Conservation (phyloP, 2,888 invertebrate genomes). For the Trichopoda pennipes region DNA sequence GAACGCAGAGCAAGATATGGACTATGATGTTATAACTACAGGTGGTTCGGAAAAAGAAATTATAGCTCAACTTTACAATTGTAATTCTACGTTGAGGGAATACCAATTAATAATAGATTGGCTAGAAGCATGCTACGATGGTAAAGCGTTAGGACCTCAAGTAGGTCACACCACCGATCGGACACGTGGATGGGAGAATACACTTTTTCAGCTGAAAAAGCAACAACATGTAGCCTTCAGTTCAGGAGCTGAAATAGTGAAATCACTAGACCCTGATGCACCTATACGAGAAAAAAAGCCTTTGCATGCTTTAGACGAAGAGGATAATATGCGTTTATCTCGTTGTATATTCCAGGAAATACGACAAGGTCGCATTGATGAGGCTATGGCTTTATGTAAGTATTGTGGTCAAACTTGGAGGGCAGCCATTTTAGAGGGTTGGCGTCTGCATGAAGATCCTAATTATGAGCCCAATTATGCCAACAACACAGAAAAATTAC, state of each 20-base stretch:
- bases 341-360: constrained; percentile 86
- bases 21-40: constrained; percentile 78
- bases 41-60: constrained; percentile 83
- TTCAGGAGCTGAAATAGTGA: constrained; percentile 84
- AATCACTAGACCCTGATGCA: constrained; percentile 94
- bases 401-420: constrained; percentile 96
- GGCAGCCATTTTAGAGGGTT: constrained; percentile 94
- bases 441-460: constrained; percentile 93
- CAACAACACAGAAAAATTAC: constrained; percentile 78
- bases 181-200: constrained; percentile 95
- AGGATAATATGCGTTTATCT: constrained; percentile 86
- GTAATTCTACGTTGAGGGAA: constrained; percentile 84
- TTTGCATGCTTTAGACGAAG: constrained; percentile 92
- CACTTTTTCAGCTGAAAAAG: constrained; percentile 87
- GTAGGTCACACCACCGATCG: constrained; percentile 90
- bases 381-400: constrained; percentile 91
- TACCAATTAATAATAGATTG: constrained; percentile 95
- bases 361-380: constrained; percentile 91
- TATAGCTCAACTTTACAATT: constrained; percentile 80
- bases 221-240: constrained; percentile 83
- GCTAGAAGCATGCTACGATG: constrained; percentile 91
- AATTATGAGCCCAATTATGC: constrained; percentile 83
- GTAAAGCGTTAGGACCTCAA: constrained; percentile 81
- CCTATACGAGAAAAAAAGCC: constrained; percentile 88
- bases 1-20: constrained; percentile 74